Conservation (phyloP, 1,140 invertebrate genomes). For the Drosophila quadrilineata region DNA sequence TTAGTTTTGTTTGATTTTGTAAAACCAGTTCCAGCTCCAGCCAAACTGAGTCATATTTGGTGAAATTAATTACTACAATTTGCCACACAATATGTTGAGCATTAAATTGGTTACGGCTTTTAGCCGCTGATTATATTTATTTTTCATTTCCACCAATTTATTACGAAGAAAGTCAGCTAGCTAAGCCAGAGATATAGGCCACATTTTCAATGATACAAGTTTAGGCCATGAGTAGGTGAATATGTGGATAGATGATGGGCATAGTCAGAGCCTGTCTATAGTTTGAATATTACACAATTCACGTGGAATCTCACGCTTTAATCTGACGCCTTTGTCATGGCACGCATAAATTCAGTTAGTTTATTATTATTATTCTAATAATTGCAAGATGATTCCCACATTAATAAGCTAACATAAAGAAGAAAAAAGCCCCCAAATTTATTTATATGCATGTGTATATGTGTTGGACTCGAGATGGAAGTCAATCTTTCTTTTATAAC, state of each 20-base stretch:
- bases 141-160: constrained; percentile 7
- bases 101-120: constrained; percentile 52
- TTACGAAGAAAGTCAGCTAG: not conserved
- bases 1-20: constrained; percentile 43
- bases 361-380: constrained; percentile 74
- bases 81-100: constrained; percentile 50
- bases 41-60: constrained; percentile 38
- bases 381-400: constrained; percentile 67
- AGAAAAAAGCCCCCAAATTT: constrained; percentile 15
- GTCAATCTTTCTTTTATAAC: constrained; percentile 43
- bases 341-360: constrained; percentile 68
- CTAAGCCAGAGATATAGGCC: too few relatives aligned
- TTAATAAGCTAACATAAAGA: constrained; percentile 62
- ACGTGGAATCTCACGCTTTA: constrained; percentile 46
- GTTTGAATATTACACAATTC: constrained; percentile 42
- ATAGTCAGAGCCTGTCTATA: constrained; percentile 10
- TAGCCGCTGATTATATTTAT: constrained; percentile 3
- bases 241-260: not conserved
- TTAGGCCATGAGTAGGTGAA: constrained; percentile 6
- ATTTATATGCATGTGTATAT: constrained; percentile 8
- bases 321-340: constrained; percentile 50
- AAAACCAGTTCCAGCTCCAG: constrained; percentile 40
- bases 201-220: too few relatives aligned
- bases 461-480: constrained; percentile 34
- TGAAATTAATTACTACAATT: constrained; percentile 56